Conservation (phyloP, 2,888 invertebrate genomes). For the Macaria notata region DNA sequence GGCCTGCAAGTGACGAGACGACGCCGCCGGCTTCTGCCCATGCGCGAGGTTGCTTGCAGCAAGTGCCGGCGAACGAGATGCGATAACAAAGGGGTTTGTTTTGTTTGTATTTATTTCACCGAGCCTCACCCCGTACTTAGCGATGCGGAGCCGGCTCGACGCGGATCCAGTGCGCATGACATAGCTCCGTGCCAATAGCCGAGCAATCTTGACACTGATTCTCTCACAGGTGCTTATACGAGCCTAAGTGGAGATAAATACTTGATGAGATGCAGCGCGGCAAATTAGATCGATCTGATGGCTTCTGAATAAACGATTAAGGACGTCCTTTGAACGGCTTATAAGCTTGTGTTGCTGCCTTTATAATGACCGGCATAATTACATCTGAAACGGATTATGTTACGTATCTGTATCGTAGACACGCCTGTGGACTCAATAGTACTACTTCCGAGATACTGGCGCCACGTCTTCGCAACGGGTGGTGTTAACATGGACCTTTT, state of each 20-base stretch:
- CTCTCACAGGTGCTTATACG: slow-evolving; percentile 2
- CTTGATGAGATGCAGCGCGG: slow-evolving; percentile 7
- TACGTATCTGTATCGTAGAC: too few species aligned
- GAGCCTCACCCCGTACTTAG: slow-evolving; percentile 12
- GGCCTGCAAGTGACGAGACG: background rate
- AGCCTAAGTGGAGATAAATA: slow-evolving; percentile 7
- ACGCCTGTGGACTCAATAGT: too few species aligned
- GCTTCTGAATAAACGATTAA: background rate
- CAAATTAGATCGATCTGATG: slow-evolving; percentile 19
- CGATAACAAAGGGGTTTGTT: slow-evolving; percentile 18
- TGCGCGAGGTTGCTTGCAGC: slow-evolving; percentile 3
- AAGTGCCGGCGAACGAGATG: slow-evolving; percentile 1
- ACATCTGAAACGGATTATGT: too few species aligned
- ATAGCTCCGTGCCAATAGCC: background rate
- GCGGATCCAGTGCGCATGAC: slow-evolving; percentile 12
- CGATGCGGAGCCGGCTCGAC: slow-evolving; percentile 8
- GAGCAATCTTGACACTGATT: slow-evolving; percentile 5
- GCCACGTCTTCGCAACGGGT: too few species aligned
- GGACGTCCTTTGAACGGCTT: background rate
- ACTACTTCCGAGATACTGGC: too few species aligned
- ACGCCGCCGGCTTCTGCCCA: slow-evolving; percentile 8
- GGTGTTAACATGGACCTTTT: too few species aligned
- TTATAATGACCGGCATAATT: too few species aligned
- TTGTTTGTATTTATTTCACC: slow-evolving; percentile 22
- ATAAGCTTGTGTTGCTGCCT: too few species aligned